Base-by-base conservation (phyloP, 2,113 vertebrate species). In the Peromyscus maniculatus region DNA sequence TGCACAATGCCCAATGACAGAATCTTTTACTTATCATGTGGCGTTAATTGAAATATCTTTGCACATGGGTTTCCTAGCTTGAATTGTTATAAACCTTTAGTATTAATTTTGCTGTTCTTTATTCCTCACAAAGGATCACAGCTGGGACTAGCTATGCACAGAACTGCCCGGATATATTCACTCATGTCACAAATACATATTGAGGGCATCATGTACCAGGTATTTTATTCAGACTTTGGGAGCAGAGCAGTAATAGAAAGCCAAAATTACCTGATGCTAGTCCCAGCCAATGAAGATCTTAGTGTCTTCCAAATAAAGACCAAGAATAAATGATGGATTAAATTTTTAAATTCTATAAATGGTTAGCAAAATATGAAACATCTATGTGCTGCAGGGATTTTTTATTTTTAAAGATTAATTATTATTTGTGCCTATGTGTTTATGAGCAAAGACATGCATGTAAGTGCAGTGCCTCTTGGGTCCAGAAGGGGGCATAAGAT, bases 141-240 rank as follows among this genome's bases (percentile, higher is more conserved):
- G 5, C 67, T 43, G 31, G 31, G 7, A 78, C 3, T 36, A 57
- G 15, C 21, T 21, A 46, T 15, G 9, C 26, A 94, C 7, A 16
- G 5, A 78, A 77, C 43, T 62, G 3, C 19, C 11, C 36, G 8
- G 5, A 26, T 4, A 49, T 3, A 26, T 21, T 57, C 11, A 46
- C 75, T 69, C 77, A 49, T 16, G 46, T 64, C 83, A 19, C 31
- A 95, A 55, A 17, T 36, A 77, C 43, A 39, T 71, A n/a, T 10
- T 31, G n/a, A 84, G 4, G 1, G 0, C 7, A 39, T 86, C 19
- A 3, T 22, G 7, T 49, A 3, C 31, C 11, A 57, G 39, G 9
- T 1, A 10, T 39, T 78, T 83, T 43, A n/a, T 52, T 8, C 15
- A 77, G 33, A 89, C 49, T 4, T 13, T 55, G 10, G 22, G 5